A percentile compares a stretch with the other conserved stretches of the same genome.
Evolutionary conservation across 2,113 vertebrate genomes (phyloP).

Genomic region (Vicugna pacos): DNA sequence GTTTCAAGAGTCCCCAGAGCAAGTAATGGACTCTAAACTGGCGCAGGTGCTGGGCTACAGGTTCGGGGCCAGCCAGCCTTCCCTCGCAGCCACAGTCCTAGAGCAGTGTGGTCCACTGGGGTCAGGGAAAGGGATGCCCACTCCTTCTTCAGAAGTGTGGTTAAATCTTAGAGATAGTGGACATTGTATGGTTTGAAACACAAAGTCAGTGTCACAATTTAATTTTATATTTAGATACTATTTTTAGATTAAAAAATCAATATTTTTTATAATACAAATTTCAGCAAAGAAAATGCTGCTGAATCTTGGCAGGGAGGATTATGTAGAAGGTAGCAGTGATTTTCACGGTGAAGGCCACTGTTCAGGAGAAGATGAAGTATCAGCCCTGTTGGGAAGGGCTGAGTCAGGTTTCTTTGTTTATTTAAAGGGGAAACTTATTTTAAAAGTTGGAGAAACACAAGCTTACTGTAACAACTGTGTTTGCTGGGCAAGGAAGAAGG

Average conservation of each 20-base stretch:
- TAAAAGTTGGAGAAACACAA: background rate
- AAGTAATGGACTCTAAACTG: background rate
- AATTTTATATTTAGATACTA: background rate
- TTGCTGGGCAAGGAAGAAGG: background rate
- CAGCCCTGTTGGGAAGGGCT: background rate
- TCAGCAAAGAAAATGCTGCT: background rate
- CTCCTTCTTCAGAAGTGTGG: background rate
- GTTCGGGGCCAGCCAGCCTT: background rate
- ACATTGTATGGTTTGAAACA: background rate
- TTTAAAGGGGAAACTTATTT: background rate
- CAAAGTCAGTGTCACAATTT: background rate
- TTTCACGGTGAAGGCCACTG: background rate
- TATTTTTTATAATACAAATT: background rate
- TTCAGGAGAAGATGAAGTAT: background rate
- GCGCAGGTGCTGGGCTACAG: background rate
- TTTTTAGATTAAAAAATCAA: background rate
- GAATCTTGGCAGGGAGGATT: background rate
- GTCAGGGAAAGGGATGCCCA: background rate
- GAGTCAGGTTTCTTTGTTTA: background rate
- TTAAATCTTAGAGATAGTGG: background rate
- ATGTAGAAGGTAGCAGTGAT: background rate
- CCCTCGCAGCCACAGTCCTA: fast-evolving
- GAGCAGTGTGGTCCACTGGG: too few species aligned
- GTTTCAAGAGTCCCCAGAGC: background rate
- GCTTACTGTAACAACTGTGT: background rate